A percentile compares a stretch with the other conserved stretches of the same genome.
These are phyloP conservation scores for Endotricha flammealis DNA, from an alignment of 2,888 invertebrate genomes.

Conservation along the genomic window DNA sequence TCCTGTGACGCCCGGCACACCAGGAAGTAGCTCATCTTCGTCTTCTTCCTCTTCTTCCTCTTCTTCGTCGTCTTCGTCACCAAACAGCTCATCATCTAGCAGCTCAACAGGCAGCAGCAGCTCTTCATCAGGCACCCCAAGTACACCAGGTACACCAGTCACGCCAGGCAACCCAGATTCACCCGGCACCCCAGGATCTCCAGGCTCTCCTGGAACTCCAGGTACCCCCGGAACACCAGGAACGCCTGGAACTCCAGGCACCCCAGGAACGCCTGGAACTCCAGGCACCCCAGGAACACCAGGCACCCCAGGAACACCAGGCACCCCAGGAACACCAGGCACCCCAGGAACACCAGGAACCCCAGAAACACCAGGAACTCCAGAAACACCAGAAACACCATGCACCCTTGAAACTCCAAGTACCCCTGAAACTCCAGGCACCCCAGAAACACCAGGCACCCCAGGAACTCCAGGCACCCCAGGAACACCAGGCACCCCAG, in stretches of 20 bases:
- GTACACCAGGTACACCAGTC: conserved; percentile 8
- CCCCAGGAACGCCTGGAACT: neutral
- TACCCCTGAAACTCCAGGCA: conserved; percentile 2
- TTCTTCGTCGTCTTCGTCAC: too few species aligned
- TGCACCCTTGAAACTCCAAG: conserved; percentile 4
- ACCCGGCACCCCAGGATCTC: conserved; percentile 4
- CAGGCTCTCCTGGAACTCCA: conserved; percentile 7
- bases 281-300: conserved; percentile 8
- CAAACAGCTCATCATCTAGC: neutral
- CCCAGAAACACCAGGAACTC: conserved; percentile 13
- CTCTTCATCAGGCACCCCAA: conserved; percentile 2
- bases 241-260: conserved; percentile 5
- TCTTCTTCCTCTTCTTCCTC: too few species aligned
- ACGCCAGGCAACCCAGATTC: conserved; percentile 7
- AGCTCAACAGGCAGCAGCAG: neutral
- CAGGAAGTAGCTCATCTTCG: too few species aligned
- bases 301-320: conserved; percentile 1
- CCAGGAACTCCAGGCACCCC: conserved; percentile 19
- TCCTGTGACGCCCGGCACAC: too few species aligned
- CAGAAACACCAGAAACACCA: conserved; percentile 20
- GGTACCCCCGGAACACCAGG: conserved; percentile 9
- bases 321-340: conserved; percentile 2
- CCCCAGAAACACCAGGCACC: conserved; percentile 8
- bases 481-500: conserved; percentile 14
- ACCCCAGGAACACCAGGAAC: conserved; percentile 1